Evolutionary conservation across 2,888 invertebrate genomes (phyloP).

Genomic region (Chrysolina oricalcia): DNA sequence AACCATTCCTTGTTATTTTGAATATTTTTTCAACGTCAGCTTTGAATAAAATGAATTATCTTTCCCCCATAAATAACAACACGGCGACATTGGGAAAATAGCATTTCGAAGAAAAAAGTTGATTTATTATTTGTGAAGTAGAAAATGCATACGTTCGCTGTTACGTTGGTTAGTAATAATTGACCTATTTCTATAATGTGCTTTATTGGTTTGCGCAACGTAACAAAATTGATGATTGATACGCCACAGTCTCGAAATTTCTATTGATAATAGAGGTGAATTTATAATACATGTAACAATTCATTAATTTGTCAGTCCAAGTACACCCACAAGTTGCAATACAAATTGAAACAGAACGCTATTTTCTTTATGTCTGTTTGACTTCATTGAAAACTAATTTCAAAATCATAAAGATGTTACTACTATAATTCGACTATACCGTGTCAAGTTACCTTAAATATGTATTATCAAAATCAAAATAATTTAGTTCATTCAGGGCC

Average conservation of each 20-base stretch:
- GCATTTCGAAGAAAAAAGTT: conserved; percentile 52
- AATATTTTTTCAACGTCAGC: conserved; percentile 48
- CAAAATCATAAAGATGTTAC: no score
- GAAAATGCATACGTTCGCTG: conserved; percentile 51
- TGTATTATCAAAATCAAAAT: no score
- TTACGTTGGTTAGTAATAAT: conserved; percentile 47
- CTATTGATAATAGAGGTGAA: conserved; percentile 7
- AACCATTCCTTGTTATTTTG: conserved; percentile 51
- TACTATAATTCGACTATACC: no score
- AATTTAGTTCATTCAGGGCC: no score
- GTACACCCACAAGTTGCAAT: no score
- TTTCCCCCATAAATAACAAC: conserved; percentile 53
- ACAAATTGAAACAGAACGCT: no score
- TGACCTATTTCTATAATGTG: conserved; percentile 46
- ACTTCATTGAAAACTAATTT: no score
- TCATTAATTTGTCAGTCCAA: not conserved
- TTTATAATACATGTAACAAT: not conserved
- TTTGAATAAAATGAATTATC: conserved; percentile 55
- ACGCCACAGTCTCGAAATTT: conserved; percentile 24
- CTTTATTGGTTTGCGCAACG: conserved; percentile 46
- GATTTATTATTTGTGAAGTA: conserved; percentile 53
- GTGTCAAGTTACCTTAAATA: no score
- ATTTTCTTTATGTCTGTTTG: no score
- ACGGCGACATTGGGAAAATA: conserved; percentile 53
- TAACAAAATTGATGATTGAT: conserved; percentile 34